These are phyloP conservation scores for Sebastes taczanowskii DNA, from an alignment of 2,797 vertebrate species.

Conservation along the genomic window DNA sequence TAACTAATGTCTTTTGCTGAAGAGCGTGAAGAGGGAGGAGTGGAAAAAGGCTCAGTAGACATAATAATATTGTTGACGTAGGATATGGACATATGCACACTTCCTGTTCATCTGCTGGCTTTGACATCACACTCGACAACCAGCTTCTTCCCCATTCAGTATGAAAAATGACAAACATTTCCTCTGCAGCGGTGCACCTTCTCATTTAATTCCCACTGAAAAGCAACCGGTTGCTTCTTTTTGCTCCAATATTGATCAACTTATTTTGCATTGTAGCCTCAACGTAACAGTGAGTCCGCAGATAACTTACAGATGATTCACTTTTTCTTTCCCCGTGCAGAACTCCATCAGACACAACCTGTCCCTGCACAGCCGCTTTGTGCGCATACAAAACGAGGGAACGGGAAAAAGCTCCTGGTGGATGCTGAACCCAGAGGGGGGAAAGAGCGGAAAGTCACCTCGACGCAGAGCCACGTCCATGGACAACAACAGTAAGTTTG, in stretches of 20 bases:
- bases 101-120: conserved; percentile 41
- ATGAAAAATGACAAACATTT: conserved; percentile 28
- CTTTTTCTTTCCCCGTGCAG: conserved; percentile 71
- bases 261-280: too few species aligned
- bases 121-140: conserved; percentile 23
- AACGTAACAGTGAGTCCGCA: background rate
- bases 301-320: background rate
- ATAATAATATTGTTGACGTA: conserved; percentile 65
- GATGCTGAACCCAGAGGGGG: conserved; percentile 98
- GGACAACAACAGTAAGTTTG: conserved; percentile 98
- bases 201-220: conserved; percentile 1
- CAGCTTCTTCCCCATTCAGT: conserved; percentile 1
- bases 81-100: conserved; percentile 45
- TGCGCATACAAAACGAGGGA: conserved; percentile 97
- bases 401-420: conserved; percentile 99
- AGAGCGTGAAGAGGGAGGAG: conserved; percentile 8
- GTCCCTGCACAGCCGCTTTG: conserved; percentile 96
- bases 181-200: conserved; percentile 3
- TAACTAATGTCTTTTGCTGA: conserved; percentile 5
- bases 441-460: conserved; percentile 96
- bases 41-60: conserved; percentile 46
- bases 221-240: background rate
- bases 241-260: background rate
- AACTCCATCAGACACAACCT: conserved; percentile 99
- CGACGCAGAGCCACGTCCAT: conserved; percentile 94